phyloP scores from a whole-genome alignment of 2,113 vertebrate species.

The Tenrec ecaudatus region DNA sequence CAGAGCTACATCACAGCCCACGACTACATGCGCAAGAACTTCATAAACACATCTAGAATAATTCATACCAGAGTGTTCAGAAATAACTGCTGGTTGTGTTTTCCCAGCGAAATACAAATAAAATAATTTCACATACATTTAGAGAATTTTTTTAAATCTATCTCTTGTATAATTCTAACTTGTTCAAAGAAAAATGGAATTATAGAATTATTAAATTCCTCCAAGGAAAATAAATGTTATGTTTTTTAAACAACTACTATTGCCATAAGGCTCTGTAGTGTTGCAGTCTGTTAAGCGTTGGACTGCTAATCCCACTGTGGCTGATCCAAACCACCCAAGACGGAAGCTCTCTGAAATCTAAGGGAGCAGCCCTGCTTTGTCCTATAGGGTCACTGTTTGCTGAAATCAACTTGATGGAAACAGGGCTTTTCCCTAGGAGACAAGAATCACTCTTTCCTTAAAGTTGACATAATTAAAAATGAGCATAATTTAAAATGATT shows the following conservation, averaged over 20 bases:
- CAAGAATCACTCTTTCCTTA: background rate
- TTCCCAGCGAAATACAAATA: constrained; percentile 50
- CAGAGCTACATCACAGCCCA: background rate
- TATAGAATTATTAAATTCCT: constrained; percentile 17
- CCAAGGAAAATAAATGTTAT: constrained; percentile 18
- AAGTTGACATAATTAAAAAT: constrained; percentile 46
- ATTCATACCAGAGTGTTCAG: background rate
- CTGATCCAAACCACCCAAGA: too few species aligned
- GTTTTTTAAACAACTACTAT: background rate
- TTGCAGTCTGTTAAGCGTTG: too few species aligned
- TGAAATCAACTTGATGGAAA: too few species aligned
- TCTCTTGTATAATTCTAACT: background rate
- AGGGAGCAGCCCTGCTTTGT: too few species aligned
- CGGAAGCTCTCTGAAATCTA: too few species aligned
- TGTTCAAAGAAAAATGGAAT: background rate
- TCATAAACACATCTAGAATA: background rate
- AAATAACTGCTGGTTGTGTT: constrained; percentile 21
- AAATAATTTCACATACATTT: background rate
- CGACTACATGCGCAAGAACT: background rate
- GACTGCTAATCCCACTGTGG: too few species aligned
- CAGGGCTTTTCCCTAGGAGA: too few species aligned
- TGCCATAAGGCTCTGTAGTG: background rate
- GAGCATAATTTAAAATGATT: background rate
- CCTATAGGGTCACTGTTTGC: too few species aligned
- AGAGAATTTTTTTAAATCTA: background rate